Evolutionary conservation across 2,113 vertebrate genomes (phyloP), one percentile per base, ranked within the genome.

Genomic region (Bufo gargarizans): DNA sequence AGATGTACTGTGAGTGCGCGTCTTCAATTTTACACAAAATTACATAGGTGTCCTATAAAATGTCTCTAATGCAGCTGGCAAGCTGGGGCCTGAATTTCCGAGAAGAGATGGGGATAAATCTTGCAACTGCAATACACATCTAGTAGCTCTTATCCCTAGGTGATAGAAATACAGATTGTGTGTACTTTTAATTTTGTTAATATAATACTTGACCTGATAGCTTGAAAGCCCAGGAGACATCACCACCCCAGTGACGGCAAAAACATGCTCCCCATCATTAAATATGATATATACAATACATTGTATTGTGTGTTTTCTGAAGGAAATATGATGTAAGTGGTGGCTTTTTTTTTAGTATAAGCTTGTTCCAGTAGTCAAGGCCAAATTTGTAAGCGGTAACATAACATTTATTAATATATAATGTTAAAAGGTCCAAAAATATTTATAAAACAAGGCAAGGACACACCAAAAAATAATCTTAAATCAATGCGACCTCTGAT

Each of bases 31-130:
- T 88, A 83, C 59, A 77, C 56, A 50, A 83, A 82, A 88, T 84
- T 59, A 88, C 80, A 81, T 61, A 45, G 71, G 69, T 88, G 72
- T 88, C 80, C 80, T 84, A 84, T 83, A 77, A 82, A 89, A 83
- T 11, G 43, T 45, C 69, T 88, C 82, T 77, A 63, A 84, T 71
- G 50, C 87, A 58, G 72, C 81, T 77, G 50, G 61, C 87, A 89
- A 78, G 87, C 49, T 58, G 61, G 33, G 82, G 55, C 87, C 81
- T 89, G 87, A 13, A 69, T 78, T 84, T 67, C 72, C 43, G 76
- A 33, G 58, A 20, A 88, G 47, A 67, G 81, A 49, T 43, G 17
- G 6, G 78, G 22, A 89, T 89, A 69, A 84, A 89, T 89, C 87
- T 89, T 67, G 47, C 72, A 47, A 43, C 45, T 83, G 59, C 45